Percentiles rank a stretch among this genome's conserved stretches.
Conservation (phyloP, 2,113 vertebrate species). For the Anhinga rufa region DNA sequence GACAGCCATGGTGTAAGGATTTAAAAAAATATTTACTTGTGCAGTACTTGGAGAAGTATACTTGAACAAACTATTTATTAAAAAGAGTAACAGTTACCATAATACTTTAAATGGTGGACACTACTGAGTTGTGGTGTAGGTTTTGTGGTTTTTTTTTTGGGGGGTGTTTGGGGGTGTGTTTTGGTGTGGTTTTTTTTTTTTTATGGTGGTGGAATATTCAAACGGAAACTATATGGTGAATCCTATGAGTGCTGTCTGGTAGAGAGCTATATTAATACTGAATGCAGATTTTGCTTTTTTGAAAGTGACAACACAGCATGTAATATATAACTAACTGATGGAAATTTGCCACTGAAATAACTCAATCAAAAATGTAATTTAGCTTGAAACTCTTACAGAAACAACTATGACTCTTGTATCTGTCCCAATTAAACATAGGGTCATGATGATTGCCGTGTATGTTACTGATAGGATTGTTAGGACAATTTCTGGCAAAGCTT, state of each 20-base stretch:
- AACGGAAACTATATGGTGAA: not conserved
- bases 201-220: not conserved
- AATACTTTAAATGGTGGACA: not conserved
- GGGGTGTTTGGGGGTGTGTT: not conserved
- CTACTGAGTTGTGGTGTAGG: not conserved
- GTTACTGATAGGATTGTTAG: not conserved
- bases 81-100: not conserved
- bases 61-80: not conserved
- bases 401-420: not conserved
- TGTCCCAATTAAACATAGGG: not conserved
- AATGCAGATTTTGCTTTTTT: not conserved
- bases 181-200: not conserved
- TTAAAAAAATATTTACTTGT: not conserved
- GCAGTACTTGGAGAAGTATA: not conserved
- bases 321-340: not conserved
- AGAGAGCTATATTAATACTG: not conserved
- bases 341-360: not conserved
- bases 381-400: not conserved
- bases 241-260: not conserved
- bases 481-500: not conserved
- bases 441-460: not conserved
- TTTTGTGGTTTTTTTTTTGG: no score
- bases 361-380: conserved; percentile 16
- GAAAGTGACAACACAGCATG: not conserved
- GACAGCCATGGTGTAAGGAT: not conserved